These are phyloP conservation scores for Hydrolagus affinis DNA, from an alignment of 2,113 vertebrate species.

Conservation along the genomic window DNA sequence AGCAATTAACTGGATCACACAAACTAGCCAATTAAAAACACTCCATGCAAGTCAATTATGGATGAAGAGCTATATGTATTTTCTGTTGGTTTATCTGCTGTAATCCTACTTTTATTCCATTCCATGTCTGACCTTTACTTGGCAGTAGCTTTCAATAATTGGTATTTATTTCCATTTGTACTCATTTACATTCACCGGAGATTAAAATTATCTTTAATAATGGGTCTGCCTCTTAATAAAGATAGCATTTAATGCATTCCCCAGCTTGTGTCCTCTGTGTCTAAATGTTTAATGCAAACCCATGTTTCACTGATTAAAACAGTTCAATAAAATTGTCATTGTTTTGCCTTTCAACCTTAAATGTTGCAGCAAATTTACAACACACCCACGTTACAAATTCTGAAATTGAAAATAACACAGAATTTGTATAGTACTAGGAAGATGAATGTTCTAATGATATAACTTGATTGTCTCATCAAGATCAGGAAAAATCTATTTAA, in stretches of 20 bases:
- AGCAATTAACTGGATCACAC: no score
- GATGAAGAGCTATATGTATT: background rate
- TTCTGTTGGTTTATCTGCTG: background rate
- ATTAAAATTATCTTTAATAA: no score
- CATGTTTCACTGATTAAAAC: background rate
- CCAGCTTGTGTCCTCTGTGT: background rate
- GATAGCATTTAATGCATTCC: no score
- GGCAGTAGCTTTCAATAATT: background rate
- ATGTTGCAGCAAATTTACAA: no score
- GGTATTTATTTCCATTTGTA: background rate
- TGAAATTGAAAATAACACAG: no score
- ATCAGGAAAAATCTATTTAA: no score
- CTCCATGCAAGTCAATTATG: background rate
- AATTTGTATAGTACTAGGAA: no score
- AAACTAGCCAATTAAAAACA: no score
- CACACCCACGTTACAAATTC: no score
- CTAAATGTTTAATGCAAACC: background rate
- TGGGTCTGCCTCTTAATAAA: no score
- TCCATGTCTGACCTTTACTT: background rate
- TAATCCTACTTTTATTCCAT: background rate
- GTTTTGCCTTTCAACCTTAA: background rate
- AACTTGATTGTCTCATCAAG: no score
- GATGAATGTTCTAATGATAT: no score
- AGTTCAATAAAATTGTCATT: background rate
- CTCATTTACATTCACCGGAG: background rate